A percentile compares a stretch with the other conserved stretches of the same genome.
Conservation (phyloP, 2,888 invertebrate species). For the Drosophila rellima region DNA sequence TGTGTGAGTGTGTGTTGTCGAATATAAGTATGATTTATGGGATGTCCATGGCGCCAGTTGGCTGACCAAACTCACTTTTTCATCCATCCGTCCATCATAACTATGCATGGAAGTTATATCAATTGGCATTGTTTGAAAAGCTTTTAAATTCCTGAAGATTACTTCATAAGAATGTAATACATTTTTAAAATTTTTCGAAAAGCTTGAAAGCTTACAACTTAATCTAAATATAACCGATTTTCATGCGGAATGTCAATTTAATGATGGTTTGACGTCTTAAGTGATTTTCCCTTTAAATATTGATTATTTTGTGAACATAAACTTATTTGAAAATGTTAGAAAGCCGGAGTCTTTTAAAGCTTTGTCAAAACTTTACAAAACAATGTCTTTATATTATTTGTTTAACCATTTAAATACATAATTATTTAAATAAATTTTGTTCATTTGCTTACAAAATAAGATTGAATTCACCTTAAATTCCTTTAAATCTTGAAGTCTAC, state of each 20-base stretch:
- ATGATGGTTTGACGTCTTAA: too few relatives aligned
- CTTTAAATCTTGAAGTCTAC: background rate
- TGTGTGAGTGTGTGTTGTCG: conserved; percentile 12
- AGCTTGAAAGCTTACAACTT: too few relatives aligned
- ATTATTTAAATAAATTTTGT: background rate
- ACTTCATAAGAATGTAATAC: background rate
- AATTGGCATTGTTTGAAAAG: background rate
- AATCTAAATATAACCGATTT: too few relatives aligned
- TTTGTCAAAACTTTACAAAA: too few relatives aligned
- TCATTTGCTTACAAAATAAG: background rate
- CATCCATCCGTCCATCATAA: conserved; percentile 23
- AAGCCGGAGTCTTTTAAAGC: too few relatives aligned
- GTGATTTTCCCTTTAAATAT: too few relatives aligned
- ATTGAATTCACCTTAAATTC: background rate
- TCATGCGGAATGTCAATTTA: too few relatives aligned
- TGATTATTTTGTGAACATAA: too few relatives aligned
- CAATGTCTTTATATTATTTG: too few relatives aligned
- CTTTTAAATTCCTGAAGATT: conserved; percentile 13
- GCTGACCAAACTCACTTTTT: conserved; percentile 39
- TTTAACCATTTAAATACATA: too few relatives aligned
- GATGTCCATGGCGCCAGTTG: conserved; percentile 55
- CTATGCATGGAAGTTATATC: conserved; percentile 31
- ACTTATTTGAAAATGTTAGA: too few relatives aligned
- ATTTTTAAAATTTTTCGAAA: background rate
- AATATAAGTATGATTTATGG: conserved; percentile 51